Percentiles rank a stretch among this genome's conserved stretches.
Evolutionary conservation across 2,797 vertebrate species (phyloP).

Genomic region (Aplochiton taeniatus): DNA sequence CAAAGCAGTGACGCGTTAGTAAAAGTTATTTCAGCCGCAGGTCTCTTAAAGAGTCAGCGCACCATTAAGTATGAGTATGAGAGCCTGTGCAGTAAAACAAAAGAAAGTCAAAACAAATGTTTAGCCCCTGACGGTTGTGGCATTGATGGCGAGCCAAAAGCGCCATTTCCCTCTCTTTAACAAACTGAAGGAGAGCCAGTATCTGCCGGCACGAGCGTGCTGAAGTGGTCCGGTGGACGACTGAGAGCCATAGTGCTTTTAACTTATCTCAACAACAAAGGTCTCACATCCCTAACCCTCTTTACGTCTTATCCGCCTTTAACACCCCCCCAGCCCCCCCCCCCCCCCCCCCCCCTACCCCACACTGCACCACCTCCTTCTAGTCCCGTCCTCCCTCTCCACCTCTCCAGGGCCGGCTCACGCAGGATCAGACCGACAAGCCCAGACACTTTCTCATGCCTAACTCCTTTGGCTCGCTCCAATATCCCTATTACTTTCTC

Average conservation of each 20-base stretch:
- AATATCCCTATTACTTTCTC: conserved; percentile 20
- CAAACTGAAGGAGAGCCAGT: too few species aligned
- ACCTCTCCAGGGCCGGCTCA: conserved; percentile 65
- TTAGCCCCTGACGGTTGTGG: too few species aligned
- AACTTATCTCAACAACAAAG: conserved; percentile 75
- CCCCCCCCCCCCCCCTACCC: conserved; percentile 24
- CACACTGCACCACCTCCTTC: conserved; percentile 67
- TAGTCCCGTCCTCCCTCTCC: conserved; percentile 53
- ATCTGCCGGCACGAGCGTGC: conserved; percentile 49
- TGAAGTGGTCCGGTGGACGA: conserved; percentile 67
- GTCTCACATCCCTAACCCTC: conserved; percentile 74
- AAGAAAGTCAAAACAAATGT: too few species aligned
- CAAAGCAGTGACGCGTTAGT: neutral
- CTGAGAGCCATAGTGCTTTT: conserved; percentile 60
- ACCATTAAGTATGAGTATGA: too few species aligned
- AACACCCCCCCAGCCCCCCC: conserved; percentile 60
- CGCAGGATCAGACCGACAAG: conserved; percentile 58
- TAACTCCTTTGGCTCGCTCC: conserved; percentile 51
- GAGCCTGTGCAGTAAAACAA: too few species aligned
- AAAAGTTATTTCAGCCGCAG: too few species aligned
- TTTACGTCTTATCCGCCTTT: conserved; percentile 68
- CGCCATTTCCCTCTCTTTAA: too few species aligned
- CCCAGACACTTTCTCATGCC: conserved; percentile 61
- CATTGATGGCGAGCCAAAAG: too few species aligned
- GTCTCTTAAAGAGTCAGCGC: too few species aligned